These are phyloP conservation scores for Catharus minimus DNA, from an alignment of 2,113 vertebrate genomes.

Conservation along the genomic window DNA sequence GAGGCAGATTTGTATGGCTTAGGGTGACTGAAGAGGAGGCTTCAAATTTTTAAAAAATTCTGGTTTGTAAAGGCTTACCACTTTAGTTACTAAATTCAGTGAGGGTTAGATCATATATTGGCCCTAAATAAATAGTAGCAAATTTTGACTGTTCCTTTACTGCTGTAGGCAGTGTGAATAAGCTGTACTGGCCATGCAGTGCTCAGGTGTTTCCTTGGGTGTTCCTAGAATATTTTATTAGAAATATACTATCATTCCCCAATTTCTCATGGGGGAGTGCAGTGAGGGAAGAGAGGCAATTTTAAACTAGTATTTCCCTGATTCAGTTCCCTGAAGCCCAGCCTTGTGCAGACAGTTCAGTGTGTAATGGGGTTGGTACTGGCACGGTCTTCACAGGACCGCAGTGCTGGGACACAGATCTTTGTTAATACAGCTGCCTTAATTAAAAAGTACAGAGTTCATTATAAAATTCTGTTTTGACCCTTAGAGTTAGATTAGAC, in stretches of 20 bases:
- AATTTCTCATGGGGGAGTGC: background rate
- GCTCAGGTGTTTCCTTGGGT: background rate
- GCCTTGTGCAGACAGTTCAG: background rate
- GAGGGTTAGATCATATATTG: background rate
- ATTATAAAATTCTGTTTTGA: background rate
- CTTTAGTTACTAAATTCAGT: background rate
- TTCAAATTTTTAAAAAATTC: background rate
- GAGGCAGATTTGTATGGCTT: background rate
- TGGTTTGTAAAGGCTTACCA: background rate
- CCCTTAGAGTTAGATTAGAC: background rate
- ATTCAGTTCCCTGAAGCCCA: background rate
- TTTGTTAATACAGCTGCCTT: background rate
- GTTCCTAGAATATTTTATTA: background rate
- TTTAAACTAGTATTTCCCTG: background rate
- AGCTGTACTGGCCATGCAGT: background rate
- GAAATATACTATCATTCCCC: background rate
- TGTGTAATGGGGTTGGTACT: background rate
- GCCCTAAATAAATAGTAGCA: background rate
- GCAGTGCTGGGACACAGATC: background rate
- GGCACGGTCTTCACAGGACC: background rate
- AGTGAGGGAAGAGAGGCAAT: background rate
- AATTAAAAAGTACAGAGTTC: slow-evolving; percentile 27
- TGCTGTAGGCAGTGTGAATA: background rate
- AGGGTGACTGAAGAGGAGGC: background rate
- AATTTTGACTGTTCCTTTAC: background rate